These are phyloP conservation scores for Morinoia aosen DNA, from an alignment of 2,888 invertebrate species.

Conservation along the genomic window DNA sequence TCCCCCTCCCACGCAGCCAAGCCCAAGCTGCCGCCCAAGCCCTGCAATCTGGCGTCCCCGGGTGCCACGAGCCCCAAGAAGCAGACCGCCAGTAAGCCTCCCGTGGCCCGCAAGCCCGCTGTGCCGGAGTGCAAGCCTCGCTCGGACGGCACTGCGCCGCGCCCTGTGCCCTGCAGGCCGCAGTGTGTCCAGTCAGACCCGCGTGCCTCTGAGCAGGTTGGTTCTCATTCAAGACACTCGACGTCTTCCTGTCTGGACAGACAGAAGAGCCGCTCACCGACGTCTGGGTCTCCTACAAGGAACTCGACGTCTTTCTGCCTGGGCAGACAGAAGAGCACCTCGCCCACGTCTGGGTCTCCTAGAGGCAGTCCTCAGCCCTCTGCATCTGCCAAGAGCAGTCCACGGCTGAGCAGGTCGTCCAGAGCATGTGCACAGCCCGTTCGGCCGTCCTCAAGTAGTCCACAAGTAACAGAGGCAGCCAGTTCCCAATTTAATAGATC, in stretches of 20 bases:
- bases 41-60: not conserved
- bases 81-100: not conserved
- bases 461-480: not conserved
- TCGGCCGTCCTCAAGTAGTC: not conserved
- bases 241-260: not conserved
- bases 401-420: not conserved
- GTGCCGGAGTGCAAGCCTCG: not conserved
- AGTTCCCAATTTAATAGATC: not conserved
- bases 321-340: not conserved
- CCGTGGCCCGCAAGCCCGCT: not conserved
- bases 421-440: not conserved
- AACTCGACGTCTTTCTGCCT: not conserved
- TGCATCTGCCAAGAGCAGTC: not conserved
- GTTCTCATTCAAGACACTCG: not conserved
- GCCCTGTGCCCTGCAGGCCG: not conserved
- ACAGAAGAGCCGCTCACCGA: not conserved
- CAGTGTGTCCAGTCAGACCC: not conserved
- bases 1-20: not conserved
- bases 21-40: slow-evolving; percentile 38
- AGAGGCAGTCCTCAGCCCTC: not conserved
- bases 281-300: not conserved
- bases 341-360: not conserved
- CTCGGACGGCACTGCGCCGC: not conserved
- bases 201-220: not conserved
- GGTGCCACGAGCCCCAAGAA: not conserved